Evolutionary conservation across 2,113 vertebrate genomes (phyloP).

Genomic region (Cynopterus brachyotis): DNA sequence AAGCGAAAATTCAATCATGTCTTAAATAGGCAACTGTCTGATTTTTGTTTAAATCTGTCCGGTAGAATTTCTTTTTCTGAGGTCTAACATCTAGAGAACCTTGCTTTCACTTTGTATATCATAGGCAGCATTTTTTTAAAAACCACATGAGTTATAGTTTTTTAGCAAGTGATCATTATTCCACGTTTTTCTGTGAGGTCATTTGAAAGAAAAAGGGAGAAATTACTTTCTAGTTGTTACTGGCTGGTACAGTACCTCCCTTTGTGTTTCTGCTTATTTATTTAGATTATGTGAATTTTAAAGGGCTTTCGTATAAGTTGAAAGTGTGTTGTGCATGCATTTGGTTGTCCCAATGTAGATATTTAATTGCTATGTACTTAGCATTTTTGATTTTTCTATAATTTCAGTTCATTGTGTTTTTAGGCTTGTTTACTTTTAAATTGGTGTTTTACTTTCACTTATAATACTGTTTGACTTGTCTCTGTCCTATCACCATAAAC

Average conservation of each 20-base stretch:
- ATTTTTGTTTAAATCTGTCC: conserved; percentile 60
- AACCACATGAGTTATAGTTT: conserved; percentile 67
- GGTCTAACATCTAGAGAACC: conserved; percentile 62
- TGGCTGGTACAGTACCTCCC: conserved; percentile 87
- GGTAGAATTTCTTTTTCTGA: conserved; percentile 46
- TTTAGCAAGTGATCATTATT: conserved; percentile 65
- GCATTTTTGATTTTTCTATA: conserved; percentile 75
- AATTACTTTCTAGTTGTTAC: conserved; percentile 80
- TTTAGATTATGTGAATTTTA: conserved; percentile 77
- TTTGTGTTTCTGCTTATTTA: conserved; percentile 81
- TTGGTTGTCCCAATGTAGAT: conserved; percentile 66
- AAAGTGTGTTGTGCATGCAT: conserved; percentile 75
- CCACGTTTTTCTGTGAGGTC: conserved; percentile 65
- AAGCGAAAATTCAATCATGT: conserved; percentile 70
- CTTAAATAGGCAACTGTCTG: conserved; percentile 72
- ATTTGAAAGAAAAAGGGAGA: conserved; percentile 70
- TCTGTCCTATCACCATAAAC: conserved; percentile 77
- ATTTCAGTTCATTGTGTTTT: conserved; percentile 72
- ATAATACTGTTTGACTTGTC: conserved; percentile 65
- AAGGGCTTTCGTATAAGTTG: conserved; percentile 74
- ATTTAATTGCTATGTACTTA: conserved; percentile 74
- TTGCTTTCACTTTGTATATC: conserved; percentile 74
- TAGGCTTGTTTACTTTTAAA: conserved; percentile 75
- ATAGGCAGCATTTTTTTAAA: conserved; percentile 52
- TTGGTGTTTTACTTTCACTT: conserved; percentile 75